Base-by-base conservation (phyloP, 2,113 vertebrate species). In the Rhadina sibilatrix region DNA sequence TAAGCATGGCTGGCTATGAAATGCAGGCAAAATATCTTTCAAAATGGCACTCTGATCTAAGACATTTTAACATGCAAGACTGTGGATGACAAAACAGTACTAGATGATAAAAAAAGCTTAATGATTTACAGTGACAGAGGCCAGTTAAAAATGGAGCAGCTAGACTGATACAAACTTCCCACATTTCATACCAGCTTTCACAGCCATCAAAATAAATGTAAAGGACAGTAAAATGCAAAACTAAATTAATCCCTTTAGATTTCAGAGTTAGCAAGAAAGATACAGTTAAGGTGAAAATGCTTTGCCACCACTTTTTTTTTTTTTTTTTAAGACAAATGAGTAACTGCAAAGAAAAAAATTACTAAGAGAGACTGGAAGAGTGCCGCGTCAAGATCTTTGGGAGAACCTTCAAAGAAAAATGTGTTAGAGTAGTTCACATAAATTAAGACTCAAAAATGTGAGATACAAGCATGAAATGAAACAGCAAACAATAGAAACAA, bases 371-470 rank as follows among this genome's bases (percentile, higher is more conserved):
- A 98, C 96, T 98, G 98, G 97, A 98, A 98, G 98, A 98, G 95
- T 98, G 97, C 98, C 97, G 98, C 97, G 69, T 98, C 98, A 98
- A 98, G 98, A 98, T 98, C 98, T 98, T 98, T 98, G 98, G 97
- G 94, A 98, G 97, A 98, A 98, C 98, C 98, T 98, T 98, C 95
- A 98, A 98, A 98, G 98, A 98, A 98, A 98, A 98, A 98, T 42
- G 98, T 94, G 97, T 98, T 98, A 98, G 98, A 98, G 97, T 97
- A 98, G 98, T 98, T 98, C 96, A 98, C 97, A 95, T 92, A 98
- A 98, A 98, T 97, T 97, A 98, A 98, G 97, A 97, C 96, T 97
- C 94, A 89, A 98, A 98, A 97, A 98, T 96, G 96, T 97, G 98
- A 98, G 94, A 97, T 88, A 96, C 93, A 97, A 97, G 98, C 97